A percentile compares a stretch with the other conserved stretches of the same genome.
Evolutionary conservation across 2,888 invertebrate species (phyloP).

Genomic region (Tethea ocularis): DNA sequence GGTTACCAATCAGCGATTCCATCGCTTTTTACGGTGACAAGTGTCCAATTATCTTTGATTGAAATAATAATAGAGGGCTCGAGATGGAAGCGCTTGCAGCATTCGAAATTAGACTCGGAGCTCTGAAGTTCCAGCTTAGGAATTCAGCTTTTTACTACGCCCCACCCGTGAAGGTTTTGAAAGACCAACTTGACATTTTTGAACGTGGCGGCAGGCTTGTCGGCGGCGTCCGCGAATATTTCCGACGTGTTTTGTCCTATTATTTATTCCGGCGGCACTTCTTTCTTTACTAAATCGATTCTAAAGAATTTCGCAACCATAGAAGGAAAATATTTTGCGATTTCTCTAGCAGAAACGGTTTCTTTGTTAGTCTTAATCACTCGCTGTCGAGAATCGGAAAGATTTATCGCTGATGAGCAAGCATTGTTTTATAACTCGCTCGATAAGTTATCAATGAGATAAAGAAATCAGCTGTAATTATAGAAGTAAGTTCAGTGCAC

Average conservation of each 20-base stretch:
- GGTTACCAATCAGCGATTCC: constrained; percentile 49
- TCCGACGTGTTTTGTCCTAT: constrained; percentile 69
- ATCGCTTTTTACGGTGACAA: constrained; percentile 70
- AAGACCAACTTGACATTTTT: constrained; percentile 58
- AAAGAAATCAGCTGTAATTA: neutral
- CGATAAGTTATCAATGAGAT: neutral
- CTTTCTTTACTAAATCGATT: constrained; percentile 60
- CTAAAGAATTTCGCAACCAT: constrained; percentile 52
- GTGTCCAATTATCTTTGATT: constrained; percentile 78
- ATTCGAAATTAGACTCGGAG: constrained; percentile 58
- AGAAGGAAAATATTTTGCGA: constrained; percentile 43
- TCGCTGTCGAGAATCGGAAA: constrained; percentile 47
- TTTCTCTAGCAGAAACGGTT: constrained; percentile 50
- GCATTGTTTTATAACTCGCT: constrained; percentile 31
- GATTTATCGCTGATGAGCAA: constrained; percentile 54
- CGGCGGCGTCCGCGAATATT: constrained; percentile 57
- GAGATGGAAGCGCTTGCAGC: constrained; percentile 56
- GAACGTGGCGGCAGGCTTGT: constrained; percentile 61
- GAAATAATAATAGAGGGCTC: constrained; percentile 74
- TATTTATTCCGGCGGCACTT: constrained; percentile 65
- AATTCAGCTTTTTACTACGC: constrained; percentile 53
- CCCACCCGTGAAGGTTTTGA: constrained; percentile 71
- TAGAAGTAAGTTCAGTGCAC: no score
- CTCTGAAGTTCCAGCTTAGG: constrained; percentile 31
- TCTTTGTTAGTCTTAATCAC: constrained; percentile 67